Conservation (phyloP, 2,888 invertebrate genomes). For the Xanthorhoe spadicearia region DNA sequence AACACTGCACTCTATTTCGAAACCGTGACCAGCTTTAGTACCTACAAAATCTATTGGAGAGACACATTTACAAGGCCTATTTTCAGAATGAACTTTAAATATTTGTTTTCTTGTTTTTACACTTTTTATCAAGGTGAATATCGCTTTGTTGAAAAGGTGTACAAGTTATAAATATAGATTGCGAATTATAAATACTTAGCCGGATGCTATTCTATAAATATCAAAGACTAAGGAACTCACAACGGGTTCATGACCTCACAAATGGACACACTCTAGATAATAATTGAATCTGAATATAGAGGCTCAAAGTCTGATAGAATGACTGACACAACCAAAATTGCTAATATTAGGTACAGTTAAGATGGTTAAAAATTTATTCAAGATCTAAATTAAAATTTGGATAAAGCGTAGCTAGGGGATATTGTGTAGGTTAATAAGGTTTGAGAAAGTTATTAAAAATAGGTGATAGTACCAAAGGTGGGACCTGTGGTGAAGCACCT, state of each 20-base stretch:
- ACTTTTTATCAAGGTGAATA: slow-evolving; percentile 15
- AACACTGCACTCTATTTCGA: slow-evolving; percentile 60
- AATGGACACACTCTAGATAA: slow-evolving; percentile 21
- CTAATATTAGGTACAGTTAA: background rate
- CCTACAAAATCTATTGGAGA: slow-evolving; percentile 56
- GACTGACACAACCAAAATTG: background rate
- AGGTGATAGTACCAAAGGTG: too few species aligned
- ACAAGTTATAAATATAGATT: slow-evolving; percentile 10
- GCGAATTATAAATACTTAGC: slow-evolving; percentile 15
- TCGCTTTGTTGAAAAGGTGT: slow-evolving; percentile 2
- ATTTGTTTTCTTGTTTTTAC: slow-evolving; percentile 1
- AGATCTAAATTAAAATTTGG: background rate
- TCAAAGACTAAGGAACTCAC: slow-evolving; percentile 31
- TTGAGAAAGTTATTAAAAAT: background rate
- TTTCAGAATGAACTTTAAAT: slow-evolving; percentile 44
- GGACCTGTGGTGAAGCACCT: too few species aligned
- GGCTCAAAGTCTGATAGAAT: background rate
- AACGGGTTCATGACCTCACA: slow-evolving; percentile 39
- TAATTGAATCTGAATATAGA: slow-evolving; percentile 7
- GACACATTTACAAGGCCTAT: slow-evolving; percentile 65
- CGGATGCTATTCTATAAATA: slow-evolving; percentile 25
- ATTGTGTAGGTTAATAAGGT: background rate
- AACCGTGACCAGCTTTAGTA: slow-evolving; percentile 53
- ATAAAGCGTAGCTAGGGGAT: background rate
- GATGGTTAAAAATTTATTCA: background rate